phyloP scores from a whole-genome alignment of 2,797 vertebrate genomes.

The Thamnophis elegans region DNA sequence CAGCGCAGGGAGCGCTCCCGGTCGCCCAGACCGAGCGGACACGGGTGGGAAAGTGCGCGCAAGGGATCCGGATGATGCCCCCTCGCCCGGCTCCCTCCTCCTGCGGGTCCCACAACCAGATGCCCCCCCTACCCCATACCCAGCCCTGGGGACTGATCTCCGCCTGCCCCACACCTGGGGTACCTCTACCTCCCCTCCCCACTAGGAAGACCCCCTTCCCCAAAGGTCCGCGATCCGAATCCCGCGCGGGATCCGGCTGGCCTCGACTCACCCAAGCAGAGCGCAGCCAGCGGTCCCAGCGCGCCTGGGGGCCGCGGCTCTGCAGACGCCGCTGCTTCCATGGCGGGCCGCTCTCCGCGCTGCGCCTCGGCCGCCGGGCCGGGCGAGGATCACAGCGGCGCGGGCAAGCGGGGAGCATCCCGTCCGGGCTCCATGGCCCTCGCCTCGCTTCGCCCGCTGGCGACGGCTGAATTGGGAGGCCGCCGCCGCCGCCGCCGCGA shows the following conservation, averaged over 20 bases:
- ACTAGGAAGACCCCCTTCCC: not conserved
- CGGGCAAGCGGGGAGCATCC: constrained; percentile 14
- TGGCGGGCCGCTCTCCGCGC: constrained; percentile 50
- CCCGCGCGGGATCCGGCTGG: not conserved
- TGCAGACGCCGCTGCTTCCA: constrained; percentile 58
- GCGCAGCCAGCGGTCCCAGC: constrained; percentile 68
- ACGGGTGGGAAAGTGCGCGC: not conserved
- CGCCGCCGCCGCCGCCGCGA: constrained; percentile 11
- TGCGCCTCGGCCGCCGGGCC: constrained; percentile 32
- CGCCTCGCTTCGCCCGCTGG: not conserved
- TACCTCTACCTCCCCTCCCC: not conserved
- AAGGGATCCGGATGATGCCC: not conserved
- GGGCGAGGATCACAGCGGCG: constrained; percentile 41
- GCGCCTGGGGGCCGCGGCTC: constrained; percentile 58
- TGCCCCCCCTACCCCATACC: too few relatives aligned
- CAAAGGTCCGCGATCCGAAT: not conserved
- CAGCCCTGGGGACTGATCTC: not conserved
- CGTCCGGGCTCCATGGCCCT: not conserved
- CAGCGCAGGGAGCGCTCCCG: not conserved
- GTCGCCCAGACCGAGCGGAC: not conserved
- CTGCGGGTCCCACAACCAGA: not conserved
- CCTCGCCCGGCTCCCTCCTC: not conserved
- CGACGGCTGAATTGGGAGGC: not conserved
- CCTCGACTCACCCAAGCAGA: constrained; percentile 71
- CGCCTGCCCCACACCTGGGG: not conserved